Conservation (phyloP, 2,113 vertebrate species). For the Microtus ochrogaster region DNA sequence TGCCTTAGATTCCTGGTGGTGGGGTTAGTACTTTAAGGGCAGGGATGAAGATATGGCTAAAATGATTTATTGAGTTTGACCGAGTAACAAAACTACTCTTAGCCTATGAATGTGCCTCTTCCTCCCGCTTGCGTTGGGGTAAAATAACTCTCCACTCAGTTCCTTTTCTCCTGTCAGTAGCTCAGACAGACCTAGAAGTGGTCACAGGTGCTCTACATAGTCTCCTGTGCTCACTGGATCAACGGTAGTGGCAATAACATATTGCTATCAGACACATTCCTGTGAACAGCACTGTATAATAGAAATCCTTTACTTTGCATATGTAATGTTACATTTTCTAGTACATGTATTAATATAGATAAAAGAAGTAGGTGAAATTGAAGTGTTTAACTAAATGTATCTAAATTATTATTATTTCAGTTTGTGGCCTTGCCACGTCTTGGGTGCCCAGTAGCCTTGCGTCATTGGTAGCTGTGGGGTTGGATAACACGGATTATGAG, state of each 20-base stretch:
- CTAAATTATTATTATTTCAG: neutral
- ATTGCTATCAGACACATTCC: too few relatives aligned
- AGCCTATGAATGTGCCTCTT: neutral
- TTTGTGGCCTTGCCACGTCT: neutral
- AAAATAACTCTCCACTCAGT: neutral
- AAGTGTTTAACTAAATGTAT: neutral
- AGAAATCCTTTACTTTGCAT: neutral
- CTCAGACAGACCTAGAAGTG: neutral
- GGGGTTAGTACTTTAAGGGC: neutral
- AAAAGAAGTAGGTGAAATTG: neutral
- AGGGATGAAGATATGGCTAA: neutral
- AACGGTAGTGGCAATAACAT: neutral
- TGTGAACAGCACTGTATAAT: neutral
- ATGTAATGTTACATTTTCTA: neutral
- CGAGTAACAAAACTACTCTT: neutral
- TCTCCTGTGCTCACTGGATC: neutral
- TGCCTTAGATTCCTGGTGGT: neutral
- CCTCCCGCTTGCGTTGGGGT: neutral
- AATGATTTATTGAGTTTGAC: neutral
- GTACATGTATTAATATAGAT: neutral
- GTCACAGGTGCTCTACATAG: neutral
- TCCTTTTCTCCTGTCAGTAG: neutral
- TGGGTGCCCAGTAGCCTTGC: fast-evolving
- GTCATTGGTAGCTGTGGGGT: too few relatives aligned
- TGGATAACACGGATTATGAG: neutral